A percentile compares a stretch with the other conserved stretches of the same genome.
Evolutionary conservation across 2,797 vertebrate genomes (phyloP).

Genomic region (Capromys pilorides): DNA sequence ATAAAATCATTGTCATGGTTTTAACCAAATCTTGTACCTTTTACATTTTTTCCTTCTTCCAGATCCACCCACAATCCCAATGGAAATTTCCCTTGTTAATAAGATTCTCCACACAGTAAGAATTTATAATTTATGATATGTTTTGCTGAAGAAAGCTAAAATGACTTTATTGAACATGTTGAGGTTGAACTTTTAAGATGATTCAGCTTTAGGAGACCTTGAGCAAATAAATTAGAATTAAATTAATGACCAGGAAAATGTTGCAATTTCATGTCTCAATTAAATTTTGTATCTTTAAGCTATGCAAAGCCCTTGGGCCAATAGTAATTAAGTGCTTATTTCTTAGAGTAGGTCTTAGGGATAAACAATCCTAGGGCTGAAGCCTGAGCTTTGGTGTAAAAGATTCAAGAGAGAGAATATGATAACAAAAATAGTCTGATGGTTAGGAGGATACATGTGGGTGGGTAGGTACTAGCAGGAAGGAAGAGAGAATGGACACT

Average conservation of each 20-base stretch:
- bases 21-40: not conserved
- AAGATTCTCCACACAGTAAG: not conserved
- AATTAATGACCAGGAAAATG: not conserved
- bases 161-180: not conserved
- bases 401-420: not conserved
- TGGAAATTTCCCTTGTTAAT: not conserved
- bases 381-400: not conserved
- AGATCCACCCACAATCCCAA: not conserved
- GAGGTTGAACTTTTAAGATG: not conserved
- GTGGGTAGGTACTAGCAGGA: not conserved
- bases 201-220: not conserved
- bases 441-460: not conserved
- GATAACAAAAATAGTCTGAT: not conserved
- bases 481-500: not conserved
- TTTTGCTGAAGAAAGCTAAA: not conserved
- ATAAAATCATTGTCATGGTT: not conserved
- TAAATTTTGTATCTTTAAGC: not conserved
- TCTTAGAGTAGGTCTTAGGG: not conserved
- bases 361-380: not conserved
- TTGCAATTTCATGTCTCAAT: not conserved
- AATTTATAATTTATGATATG: not conserved
- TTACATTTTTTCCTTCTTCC: not conserved
- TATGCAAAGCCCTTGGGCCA: not conserved
- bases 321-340: not conserved
- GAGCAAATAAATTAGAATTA: conserved; percentile 5